phyloP scores from a whole-genome alignment of 1,140 invertebrate species.

The Archegozetes longisetosus region DNA sequence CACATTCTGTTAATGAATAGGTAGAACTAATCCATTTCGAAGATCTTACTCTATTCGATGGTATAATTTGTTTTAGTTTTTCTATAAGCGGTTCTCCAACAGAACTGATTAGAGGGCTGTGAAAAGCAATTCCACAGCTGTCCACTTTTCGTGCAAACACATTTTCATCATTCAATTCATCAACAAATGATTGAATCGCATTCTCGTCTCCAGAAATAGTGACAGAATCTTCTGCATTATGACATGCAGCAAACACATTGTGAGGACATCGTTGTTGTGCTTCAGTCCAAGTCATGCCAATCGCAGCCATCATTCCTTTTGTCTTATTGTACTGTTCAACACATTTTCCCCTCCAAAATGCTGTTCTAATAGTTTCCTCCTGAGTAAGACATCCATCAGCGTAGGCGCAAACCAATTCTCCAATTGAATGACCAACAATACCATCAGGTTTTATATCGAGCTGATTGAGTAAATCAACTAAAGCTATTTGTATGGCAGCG shows the following conservation, averaged over 20 bases:
- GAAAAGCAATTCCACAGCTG: conserved; percentile 76
- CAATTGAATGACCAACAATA: conserved; percentile 88
- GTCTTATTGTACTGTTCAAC: conserved; percentile 19
- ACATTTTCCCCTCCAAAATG: conserved; percentile 73
- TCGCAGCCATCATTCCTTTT: conserved; percentile 68
- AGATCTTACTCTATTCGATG: conserved; percentile 53
- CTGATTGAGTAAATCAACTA: conserved; percentile 61
- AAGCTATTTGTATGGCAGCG: conserved; percentile 80
- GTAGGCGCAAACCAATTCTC: conserved; percentile 88
- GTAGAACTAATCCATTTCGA: conserved; percentile 77
- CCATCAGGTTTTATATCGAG: conserved; percentile 71
- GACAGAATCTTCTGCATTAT: conserved; percentile 79
- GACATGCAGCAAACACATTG: conserved; percentile 71
- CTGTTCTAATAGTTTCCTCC: conserved; percentile 76
- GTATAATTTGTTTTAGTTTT: conserved; percentile 59
- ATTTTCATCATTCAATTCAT: conserved; percentile 40
- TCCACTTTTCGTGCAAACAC: conserved; percentile 76
- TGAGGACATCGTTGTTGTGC: conserved; percentile 49
- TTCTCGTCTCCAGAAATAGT: conserved; percentile 71
- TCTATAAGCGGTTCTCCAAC: conserved; percentile 60
- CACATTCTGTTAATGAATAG: conserved; percentile 60
- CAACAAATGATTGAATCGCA: conserved; percentile 50
- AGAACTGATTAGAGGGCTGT: conserved; percentile 72
- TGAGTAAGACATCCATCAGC: conserved; percentile 81
- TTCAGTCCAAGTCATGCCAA: conserved; percentile 67